Conservation (phyloP, 2,113 vertebrate genomes). For the Siniperca knerii region DNA sequence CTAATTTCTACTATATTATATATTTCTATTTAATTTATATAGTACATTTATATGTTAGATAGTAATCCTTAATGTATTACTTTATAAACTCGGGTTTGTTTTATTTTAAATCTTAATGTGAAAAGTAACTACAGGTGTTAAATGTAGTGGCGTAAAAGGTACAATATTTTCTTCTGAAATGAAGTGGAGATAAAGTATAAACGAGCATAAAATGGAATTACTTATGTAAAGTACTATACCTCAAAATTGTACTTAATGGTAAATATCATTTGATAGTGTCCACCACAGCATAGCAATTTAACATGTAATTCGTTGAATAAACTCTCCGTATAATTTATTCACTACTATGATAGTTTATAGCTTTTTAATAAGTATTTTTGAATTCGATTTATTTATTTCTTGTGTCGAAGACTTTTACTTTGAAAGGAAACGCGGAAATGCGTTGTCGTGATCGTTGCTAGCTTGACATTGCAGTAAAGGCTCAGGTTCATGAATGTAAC, state of each 20-base stretch:
- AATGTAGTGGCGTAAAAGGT: not conserved
- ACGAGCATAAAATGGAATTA: not conserved
- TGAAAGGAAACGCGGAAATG: constrained; percentile 45
- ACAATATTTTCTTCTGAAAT: not conserved
- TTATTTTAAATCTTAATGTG: not conserved
- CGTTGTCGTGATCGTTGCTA: fast-evolving
- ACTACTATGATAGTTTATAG: too few species aligned
- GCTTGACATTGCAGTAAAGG: not conserved
- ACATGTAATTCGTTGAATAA: not conserved
- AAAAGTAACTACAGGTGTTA: not conserved
- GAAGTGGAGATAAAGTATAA: not conserved
- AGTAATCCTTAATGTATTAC: not conserved
- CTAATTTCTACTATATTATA: not conserved
- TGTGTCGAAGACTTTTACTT: constrained; percentile 35
- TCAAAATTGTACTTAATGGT: not conserved
- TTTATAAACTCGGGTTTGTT: not conserved
- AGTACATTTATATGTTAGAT: not conserved
- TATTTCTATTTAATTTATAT: not conserved
- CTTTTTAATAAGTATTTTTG: not conserved
- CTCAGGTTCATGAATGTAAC: too few species aligned
- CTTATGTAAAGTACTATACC: not conserved
- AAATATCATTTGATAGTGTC: not conserved
- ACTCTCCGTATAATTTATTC: not conserved
- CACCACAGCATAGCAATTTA: not conserved
- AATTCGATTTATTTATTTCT: too few species aligned